These are phyloP conservation scores for Pseudorectes ferrugineus DNA, from an alignment of 2,113 vertebrate species.

Conservation along the genomic window DNA sequence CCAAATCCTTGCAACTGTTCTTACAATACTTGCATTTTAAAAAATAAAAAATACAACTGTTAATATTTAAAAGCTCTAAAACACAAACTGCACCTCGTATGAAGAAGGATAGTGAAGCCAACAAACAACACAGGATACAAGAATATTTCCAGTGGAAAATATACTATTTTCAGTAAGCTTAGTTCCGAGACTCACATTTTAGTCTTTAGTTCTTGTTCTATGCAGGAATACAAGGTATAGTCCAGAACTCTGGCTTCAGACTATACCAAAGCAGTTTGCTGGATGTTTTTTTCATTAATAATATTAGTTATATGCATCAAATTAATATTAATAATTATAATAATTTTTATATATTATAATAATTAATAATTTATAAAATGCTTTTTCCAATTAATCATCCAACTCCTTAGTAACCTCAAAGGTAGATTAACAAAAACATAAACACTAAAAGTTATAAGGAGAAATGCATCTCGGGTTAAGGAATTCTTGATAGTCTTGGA, in stretches of 20 bases:
- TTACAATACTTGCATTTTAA: background rate
- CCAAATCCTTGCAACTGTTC: background rate
- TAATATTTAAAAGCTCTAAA: background rate
- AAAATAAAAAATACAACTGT: rapidly evolving
- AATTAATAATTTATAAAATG: background rate
- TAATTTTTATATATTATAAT: too few species aligned
- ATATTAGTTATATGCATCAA: background rate
- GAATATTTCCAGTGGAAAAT: background rate
- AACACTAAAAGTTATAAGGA: background rate
- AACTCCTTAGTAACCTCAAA: background rate
- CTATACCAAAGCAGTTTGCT: background rate
- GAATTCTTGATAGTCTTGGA: background rate
- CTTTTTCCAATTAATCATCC: background rate
- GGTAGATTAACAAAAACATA: background rate
- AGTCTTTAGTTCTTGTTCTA: background rate
- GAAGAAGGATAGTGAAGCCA: background rate
- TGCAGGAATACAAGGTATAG: background rate
- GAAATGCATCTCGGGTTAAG: background rate
- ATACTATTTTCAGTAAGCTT: background rate
- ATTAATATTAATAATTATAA: background rate
- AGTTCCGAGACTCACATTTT: background rate
- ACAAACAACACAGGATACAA: background rate
- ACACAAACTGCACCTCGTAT: background rate
- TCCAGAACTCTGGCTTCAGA: background rate
- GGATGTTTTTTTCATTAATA: background rate